Percentiles rank a stretch among this genome's conserved stretches.
These are phyloP conservation scores for Siniperca undulata DNA, from an alignment of 2,797 vertebrate genomes.

Conservation along the genomic window DNA sequence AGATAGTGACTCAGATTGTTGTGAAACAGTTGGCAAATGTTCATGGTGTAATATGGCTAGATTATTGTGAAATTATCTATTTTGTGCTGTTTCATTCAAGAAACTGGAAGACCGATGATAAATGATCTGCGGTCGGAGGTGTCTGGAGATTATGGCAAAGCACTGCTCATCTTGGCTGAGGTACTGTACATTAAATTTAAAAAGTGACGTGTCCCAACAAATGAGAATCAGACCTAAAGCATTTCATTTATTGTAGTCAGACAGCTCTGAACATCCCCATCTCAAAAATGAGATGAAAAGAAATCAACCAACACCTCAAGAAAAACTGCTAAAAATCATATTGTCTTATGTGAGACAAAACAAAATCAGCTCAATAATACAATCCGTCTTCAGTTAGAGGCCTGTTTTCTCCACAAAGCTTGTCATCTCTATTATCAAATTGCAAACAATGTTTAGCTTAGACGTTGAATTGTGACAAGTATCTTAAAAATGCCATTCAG, in stretches of 20 bases:
- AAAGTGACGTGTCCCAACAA: background rate
- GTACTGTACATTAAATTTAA: constrained; percentile 74
- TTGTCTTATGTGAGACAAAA: background rate
- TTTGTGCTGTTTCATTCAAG: constrained; percentile 69
- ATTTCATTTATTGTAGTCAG: background rate
- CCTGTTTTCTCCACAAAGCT: background rate
- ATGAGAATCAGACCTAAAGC: constrained; percentile 1
- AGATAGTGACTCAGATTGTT: background rate
- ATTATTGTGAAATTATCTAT: background rate
- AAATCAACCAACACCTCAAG: background rate
- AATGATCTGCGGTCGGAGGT: constrained; percentile 89
- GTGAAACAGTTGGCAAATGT: background rate
- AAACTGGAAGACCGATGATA: constrained; percentile 84
- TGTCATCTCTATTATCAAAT: background rate
- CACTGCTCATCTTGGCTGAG: constrained; percentile 88
- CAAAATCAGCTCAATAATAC: background rate
- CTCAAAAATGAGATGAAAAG: background rate
- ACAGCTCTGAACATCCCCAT: constrained; percentile 14
- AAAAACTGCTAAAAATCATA: background rate
- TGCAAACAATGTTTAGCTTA: background rate
- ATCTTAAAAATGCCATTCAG: background rate
- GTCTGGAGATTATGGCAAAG: constrained; percentile 88
- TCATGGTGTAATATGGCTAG: background rate
- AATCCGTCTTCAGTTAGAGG: background rate
- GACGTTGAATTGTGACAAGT: background rate